Conservation (phyloP, 1,140 invertebrate genomes). For the Bathynomus jamesi region DNA sequence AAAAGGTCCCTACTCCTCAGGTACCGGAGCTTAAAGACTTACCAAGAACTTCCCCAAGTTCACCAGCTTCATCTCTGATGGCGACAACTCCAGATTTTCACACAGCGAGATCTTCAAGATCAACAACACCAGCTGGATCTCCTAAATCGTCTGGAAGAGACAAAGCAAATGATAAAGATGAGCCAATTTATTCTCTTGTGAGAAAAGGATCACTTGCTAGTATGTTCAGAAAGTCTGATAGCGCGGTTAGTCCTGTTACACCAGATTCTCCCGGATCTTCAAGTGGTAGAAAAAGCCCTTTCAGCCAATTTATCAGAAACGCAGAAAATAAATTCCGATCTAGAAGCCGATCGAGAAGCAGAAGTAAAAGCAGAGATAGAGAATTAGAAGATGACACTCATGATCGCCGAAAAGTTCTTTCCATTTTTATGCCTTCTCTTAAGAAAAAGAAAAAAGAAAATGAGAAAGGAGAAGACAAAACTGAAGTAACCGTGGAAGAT, state of each 20-base stretch:
- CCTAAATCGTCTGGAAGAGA: slow-evolving; percentile 27
- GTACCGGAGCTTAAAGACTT: slow-evolving; percentile 33
- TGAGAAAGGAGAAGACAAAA: slow-evolving; percentile 40
- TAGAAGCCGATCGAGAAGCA: slow-evolving; percentile 52
- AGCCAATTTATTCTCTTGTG: slow-evolving; percentile 55
- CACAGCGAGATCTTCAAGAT: slow-evolving; percentile 8
- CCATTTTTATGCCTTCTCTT: slow-evolving; percentile 47
- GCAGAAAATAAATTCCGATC: slow-evolving; percentile 41
- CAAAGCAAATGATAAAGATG: slow-evolving; percentile 21
- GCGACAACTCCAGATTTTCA: slow-evolving; percentile 18
- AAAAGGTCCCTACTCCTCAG: slow-evolving; percentile 34
- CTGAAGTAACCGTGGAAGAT: slow-evolving; percentile 13
- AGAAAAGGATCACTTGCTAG: slow-evolving; percentile 70
- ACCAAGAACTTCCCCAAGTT: slow-evolving; percentile 19
- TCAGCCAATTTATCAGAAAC: slow-evolving; percentile 41
- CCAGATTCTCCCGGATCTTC: slow-evolving; percentile 45
- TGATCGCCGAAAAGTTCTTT: slow-evolving; percentile 48
- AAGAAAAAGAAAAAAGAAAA: slow-evolving; percentile 43
- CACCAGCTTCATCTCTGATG: slow-evolving; percentile 6
- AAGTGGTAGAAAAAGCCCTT: slow-evolving; percentile 29
- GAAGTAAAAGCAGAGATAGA: slow-evolving; percentile 52
- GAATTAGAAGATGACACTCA: slow-evolving; percentile 47
- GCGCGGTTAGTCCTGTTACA: slow-evolving; percentile 57
- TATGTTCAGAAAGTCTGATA: slow-evolving; percentile 58
- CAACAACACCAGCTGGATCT: slow-evolving; percentile 31